Evolutionary conservation across 2,888 invertebrate species (phyloP), one percentile per base, ranked within the genome.

Genomic region (Hoplodrina ambigua): DNA sequence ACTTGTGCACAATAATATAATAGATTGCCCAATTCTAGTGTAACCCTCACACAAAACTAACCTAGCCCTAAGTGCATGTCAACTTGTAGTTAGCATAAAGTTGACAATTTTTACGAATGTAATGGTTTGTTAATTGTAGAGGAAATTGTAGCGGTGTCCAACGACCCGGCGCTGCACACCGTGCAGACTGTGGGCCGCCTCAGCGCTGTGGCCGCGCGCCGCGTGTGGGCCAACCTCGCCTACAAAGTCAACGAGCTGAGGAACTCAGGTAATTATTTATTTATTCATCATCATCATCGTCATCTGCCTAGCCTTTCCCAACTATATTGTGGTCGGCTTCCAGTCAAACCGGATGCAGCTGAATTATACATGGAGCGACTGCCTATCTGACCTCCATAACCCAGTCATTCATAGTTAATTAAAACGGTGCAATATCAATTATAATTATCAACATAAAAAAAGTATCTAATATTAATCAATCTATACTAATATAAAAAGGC

Each of bases 141-240:
- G n/a, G 97, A 96, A 83, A 95, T 97, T 85, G 96, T 96, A 83
- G 88, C 96, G 61, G 95, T 95, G 64, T 96, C 93, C 80, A 96
- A 96, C 79, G 97, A 97, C 92, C 97, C 97, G 65, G 97, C 97
- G 20, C 90, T 97, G 78, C 97, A 97, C 92, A 97, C 97, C 1
- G 96, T 97, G 81, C 97, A 97, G 94, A 97, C 97, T 0, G 97
- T 97, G 71, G 97, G 97, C 20, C 95, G 97, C 20, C 95, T 97
- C 82, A 97, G 97, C 84, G 96, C 97, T 69, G 97, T 97, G 91
- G 97, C 97, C 17, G 97, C 97, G 60, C 96, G 97, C 63, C 96
- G 97, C 71, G 97, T 97, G 74, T 97, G 97, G 96, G 94, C 96
- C 84, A 97, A 97, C 90, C 96, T 97, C 78, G 96, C 97, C 52